Evolutionary conservation across 2,888 invertebrate species (phyloP), one percentile per base, ranked within the genome.

Genomic region (Ennomos fuscantarius): DNA sequence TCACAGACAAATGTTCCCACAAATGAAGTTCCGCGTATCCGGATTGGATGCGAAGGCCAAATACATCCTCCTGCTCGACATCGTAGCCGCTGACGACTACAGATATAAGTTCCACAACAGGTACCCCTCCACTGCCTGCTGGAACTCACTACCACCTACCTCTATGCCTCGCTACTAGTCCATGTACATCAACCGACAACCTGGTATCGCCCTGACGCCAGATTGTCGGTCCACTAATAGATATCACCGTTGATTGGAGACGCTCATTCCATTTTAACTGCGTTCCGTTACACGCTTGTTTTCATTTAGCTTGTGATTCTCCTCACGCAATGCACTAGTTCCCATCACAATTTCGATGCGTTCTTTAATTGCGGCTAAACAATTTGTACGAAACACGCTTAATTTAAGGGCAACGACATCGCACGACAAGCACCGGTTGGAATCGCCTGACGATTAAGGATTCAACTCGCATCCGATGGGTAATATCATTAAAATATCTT

Each of bases 1-100:
- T 94, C 96, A 67, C 96, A 99, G 99, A 94, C 98, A 99, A 95
- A 99, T 99, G 98, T 99, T 99, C 93, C 99, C 99, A 82, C 98
- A 99, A 93, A 99, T 97, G 96, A 99, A 99, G 95, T 99, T 99
- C 93, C 97, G 99, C 86, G 97, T 99, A 80, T 97, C 97, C 84
- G 99, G 99, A 78, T 94, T 99, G 93, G 99, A 99, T 94, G 97
- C 98, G 89, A 98, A 99, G 93, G 97, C 99, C 86, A 99, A 99
- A 94, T 99, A 99, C 95, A 99, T 99, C 91, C 95, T 99, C 66
- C 95, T 99, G 79, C 95, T 99, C 96, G 99, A 99, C 94, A 98
- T 99, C 90, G 98, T 99, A 77, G 98, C 99, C 46, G 98, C 99
- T 67, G 99, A 99, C 93, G 99, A 99, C 94, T 99, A 98, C 95